Evolutionary conservation across 2,888 invertebrate species (phyloP).

Genomic region (Prosapia bicincta): DNA sequence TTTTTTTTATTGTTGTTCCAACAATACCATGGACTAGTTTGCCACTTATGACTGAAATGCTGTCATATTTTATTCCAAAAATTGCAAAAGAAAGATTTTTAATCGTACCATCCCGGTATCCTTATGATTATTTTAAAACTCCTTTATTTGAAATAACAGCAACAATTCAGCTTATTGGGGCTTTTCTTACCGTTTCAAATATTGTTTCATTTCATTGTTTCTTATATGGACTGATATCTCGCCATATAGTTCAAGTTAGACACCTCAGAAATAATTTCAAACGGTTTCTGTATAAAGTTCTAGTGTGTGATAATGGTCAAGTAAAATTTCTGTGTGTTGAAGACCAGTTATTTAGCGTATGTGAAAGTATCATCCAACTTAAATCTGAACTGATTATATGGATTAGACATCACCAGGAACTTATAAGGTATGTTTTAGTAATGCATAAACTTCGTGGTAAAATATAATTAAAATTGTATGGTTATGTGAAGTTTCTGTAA

Average conservation of each 20-base stretch:
- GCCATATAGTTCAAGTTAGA: neutral
- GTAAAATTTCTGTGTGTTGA: neutral
- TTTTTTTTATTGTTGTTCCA: neutral
- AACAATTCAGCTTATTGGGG: neutral
- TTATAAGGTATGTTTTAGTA: neutral
- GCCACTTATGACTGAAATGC: neutral
- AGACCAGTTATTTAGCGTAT: neutral
- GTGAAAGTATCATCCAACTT: neutral
- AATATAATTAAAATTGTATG: too few relatives aligned
- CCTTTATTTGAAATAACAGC: neutral
- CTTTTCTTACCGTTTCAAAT: neutral
- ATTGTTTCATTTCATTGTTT: neutral
- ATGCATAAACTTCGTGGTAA: too few relatives aligned
- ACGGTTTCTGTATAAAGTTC: neutral
- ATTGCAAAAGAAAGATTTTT: neutral
- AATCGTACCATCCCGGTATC: neutral
- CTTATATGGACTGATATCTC: neutral
- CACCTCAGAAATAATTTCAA: neutral
- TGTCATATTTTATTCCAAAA: neutral
- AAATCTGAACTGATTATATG: neutral
- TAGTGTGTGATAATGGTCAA: neutral
- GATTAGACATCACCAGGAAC: neutral
- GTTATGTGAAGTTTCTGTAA: too few relatives aligned
- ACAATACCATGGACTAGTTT: neutral
- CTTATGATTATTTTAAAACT: neutral